Evolutionary conservation across 64 coral and sea anemone genomes (phyloP).

Genomic region (Pachyseris speciosa): DNA sequence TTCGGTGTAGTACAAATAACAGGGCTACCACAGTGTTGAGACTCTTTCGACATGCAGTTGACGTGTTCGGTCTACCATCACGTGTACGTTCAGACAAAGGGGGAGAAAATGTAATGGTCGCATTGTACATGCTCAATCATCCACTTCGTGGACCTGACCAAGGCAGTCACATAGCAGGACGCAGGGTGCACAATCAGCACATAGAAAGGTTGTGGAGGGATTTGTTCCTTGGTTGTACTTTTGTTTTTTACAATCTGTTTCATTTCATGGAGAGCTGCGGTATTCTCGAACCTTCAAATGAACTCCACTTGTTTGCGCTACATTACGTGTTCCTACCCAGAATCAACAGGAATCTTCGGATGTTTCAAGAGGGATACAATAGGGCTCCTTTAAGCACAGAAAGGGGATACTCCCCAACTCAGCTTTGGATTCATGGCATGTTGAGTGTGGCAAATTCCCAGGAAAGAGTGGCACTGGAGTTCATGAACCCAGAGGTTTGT

Average conservation of each 20-base stretch:
- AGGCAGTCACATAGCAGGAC: background rate
- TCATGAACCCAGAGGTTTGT: conserved; percentile 36
- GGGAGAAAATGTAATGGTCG: conserved; percentile 64
- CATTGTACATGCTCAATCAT: conserved; percentile 65
- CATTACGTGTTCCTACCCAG: too few relatives aligned
- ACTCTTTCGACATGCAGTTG: conserved; percentile 35
- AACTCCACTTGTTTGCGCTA: conserved; percentile 40
- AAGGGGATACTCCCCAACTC: conserved; percentile 52
- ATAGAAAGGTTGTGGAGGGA: conserved; percentile 41
- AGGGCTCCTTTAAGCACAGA: conserved; percentile 60
- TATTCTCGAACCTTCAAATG: conserved; percentile 32
- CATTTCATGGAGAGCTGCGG: background rate
- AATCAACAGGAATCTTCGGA: conserved; percentile 14
- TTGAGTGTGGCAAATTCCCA: conserved; percentile 57
- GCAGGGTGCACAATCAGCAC: too few relatives aligned
- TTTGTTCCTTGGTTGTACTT: conserved; percentile 69
- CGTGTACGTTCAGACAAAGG: conserved; percentile 64
- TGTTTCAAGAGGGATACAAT: conserved; percentile 49
- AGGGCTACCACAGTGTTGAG: conserved; percentile 52
- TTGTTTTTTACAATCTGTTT: conserved; percentile 60
- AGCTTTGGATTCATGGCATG: conserved; percentile 72
- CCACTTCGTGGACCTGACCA: background rate
- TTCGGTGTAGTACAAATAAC: conserved; percentile 64
- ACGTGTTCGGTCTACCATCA: conserved; percentile 53
- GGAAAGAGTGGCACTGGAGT: conserved; percentile 56